Evolutionary conservation across 2,113 vertebrate genomes (phyloP).

Genomic region (Rhineura floridana): DNA sequence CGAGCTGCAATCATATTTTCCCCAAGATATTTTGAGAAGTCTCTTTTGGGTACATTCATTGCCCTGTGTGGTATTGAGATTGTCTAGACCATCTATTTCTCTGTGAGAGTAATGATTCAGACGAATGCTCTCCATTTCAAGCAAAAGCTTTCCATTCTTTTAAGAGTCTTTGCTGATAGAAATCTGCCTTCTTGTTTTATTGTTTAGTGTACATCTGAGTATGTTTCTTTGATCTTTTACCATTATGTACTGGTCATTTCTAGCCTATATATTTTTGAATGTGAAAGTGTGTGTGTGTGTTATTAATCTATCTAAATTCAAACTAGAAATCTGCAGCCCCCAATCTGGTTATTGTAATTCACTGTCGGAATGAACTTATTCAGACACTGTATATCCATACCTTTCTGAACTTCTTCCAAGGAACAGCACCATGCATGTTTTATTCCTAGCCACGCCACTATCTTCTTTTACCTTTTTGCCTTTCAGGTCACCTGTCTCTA

Average conservation of each 20-base stretch:
- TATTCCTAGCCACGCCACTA: no score
- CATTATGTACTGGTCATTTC: background rate
- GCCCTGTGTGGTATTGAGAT: background rate
- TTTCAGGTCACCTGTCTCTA: no score
- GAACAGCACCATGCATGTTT: no score
- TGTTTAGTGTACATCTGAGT: accelerated
- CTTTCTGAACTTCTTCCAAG: no score
- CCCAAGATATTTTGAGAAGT: background rate
- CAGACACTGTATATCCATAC: no score
- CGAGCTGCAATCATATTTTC: background rate
- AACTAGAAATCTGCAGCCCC: no score
- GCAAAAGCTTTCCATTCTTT: background rate
- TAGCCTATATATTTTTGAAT: background rate
- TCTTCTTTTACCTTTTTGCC: no score
- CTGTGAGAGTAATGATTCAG: slow-evolving; percentile 13
- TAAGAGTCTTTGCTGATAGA: background rate
- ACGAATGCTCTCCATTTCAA: background rate
- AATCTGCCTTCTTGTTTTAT: background rate
- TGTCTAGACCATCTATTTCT: background rate
- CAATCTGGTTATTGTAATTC: no score
- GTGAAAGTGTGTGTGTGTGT: background rate
- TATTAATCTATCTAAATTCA: no score
- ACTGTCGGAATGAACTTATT: no score
- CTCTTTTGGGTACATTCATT: slow-evolving; percentile 5
- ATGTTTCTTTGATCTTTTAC: background rate